Base-by-base conservation (phyloP, 1,140 invertebrate genomes). In the Leptopilina boulardi region DNA sequence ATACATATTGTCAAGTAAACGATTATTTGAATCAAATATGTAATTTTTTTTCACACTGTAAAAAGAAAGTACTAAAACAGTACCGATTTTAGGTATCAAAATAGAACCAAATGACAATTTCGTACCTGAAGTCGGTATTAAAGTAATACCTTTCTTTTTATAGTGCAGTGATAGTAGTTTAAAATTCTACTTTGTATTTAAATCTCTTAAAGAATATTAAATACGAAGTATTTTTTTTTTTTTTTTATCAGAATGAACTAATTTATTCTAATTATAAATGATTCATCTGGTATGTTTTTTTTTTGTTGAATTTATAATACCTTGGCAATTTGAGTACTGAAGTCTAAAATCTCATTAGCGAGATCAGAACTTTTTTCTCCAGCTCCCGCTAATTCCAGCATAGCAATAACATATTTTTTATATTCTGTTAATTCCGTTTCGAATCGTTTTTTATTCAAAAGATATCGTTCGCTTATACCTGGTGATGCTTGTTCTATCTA, bases 271-370 rank as follows among this genome's bases (percentile, higher is more conserved):
- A 42, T 44, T 30, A 26, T 13, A 66, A 51, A 44, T 44, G 41
- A 74, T 47, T 66, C 26, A 3, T 66, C 30, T 13, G 4, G 38
- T 54, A 0, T n/a, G 34, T 56, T 42, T 66, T 19, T 18, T 19
- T 44, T 44, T 30, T 34, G 47, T 13, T 26, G 34, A 74, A 74
- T 59, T 18, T 42, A 38, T 44, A 77, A 85, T 84, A 94, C 94
- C 89, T 92, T 92, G n/a, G 95, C 95, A 30, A 97, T 85, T 78
- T 92, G 87, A 1, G 91, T 94, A 86, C 95, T 95, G 83, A 96
- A 94, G 5, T 92, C 87, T 5, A 96, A 91, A 80, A 96, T 93
- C 79, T 95, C 94, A 21, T 93, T 92, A 0, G 94, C 94, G 80
- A 94, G 94, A n/a, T 88, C 86, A 59, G 76, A 73, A 34, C 90